Evolutionary conservation across 2,797 vertebrate species (phyloP), one percentile per base, ranked within the genome.

Genomic region (Meriones psammophilus): DNA sequence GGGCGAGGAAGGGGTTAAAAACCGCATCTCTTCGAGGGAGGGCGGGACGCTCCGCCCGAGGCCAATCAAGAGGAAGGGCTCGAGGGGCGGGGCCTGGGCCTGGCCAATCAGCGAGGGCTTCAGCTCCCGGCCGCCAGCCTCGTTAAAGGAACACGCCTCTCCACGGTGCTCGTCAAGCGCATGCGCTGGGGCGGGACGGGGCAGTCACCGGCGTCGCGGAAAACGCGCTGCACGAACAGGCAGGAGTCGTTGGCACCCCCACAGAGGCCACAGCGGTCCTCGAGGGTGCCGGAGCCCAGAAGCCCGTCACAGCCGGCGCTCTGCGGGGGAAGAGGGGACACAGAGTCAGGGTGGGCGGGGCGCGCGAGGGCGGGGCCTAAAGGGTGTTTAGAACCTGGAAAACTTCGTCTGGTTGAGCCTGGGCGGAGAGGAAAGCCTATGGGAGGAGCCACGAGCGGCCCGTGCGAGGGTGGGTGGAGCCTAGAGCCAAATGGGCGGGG

Each of bases 221-320:
- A 98, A 68, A 98, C 97, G 77, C 98, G 98, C 66, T 98, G 98
- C 94, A 99, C 97, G 0, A 98, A 97, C 20, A 98, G 54, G 5
- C 99, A 99, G 0, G 98, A 91, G 71, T 98, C 96, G 18, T 97
- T 98, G 95, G 97, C 74, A 1, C 98, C 93, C 0, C 96, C 95
- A 54, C 99, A 99, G 33, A 46, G 97, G 10, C 98, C 97, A 9
- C 99, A 99, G 74, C 84, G 94, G 4, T 99, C 98, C 5, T 97
- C 97, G 9, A n/a, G 98, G 0, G 89, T 1, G 0, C 97, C 97
- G 0, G 98, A 98, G 79, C 98, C 98, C 97, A 99, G 98, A 86
- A 99, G 96, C 80, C 98, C 98, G 0, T 99, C 98, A 6, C 99
- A 99, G 96, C 98, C 99, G 5, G 97, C 98, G 13, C 85, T 98